Conservation (phyloP, 2,797 vertebrate genomes). For the Nannoperca obscura region DNA sequence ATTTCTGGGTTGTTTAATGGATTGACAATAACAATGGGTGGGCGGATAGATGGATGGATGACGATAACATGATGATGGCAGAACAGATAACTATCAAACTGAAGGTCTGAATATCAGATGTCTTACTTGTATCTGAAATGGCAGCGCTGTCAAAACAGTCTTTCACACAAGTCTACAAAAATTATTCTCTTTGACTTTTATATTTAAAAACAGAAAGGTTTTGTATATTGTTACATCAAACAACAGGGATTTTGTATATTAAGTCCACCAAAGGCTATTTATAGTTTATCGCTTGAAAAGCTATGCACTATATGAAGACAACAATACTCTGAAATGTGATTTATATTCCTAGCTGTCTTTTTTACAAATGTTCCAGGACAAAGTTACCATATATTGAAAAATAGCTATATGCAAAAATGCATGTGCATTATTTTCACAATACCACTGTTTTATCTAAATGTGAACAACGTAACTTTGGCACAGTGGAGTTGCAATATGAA, state of each 20-base stretch:
- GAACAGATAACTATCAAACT: slow-evolving; percentile 42
- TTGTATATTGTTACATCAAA: not conserved
- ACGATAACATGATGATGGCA: slow-evolving; percentile 36
- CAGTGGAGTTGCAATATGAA: slow-evolving; percentile 9
- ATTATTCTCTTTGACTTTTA: not conserved
- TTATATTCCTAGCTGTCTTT: not conserved
- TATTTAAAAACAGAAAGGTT: not conserved
- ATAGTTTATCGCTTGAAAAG: not conserved
- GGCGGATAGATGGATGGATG: slow-evolving; percentile 1
- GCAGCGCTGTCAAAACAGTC: slow-evolving; percentile 33
- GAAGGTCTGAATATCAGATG: slow-evolving; percentile 31
- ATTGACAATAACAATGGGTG: slow-evolving; percentile 8
- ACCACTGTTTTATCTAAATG: slow-evolving; percentile 18
- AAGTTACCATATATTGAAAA: not conserved
- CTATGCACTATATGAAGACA: not conserved
- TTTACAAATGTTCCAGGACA: slow-evolving; percentile 1
- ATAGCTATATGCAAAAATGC: slow-evolving; percentile 1
- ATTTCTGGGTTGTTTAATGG: slow-evolving; percentile 31
- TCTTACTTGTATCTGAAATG: slow-evolving; percentile 16
- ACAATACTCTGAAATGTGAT: not conserved
- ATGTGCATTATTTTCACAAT: slow-evolving; percentile 8
- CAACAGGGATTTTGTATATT: not conserved
- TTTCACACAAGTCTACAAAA: slow-evolving; percentile 16
- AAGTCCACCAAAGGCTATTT: not conserved
- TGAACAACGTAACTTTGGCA: slow-evolving; percentile 8